Base-by-base conservation (phyloP, 2,888 invertebrate species). In the Selenia dentaria region DNA sequence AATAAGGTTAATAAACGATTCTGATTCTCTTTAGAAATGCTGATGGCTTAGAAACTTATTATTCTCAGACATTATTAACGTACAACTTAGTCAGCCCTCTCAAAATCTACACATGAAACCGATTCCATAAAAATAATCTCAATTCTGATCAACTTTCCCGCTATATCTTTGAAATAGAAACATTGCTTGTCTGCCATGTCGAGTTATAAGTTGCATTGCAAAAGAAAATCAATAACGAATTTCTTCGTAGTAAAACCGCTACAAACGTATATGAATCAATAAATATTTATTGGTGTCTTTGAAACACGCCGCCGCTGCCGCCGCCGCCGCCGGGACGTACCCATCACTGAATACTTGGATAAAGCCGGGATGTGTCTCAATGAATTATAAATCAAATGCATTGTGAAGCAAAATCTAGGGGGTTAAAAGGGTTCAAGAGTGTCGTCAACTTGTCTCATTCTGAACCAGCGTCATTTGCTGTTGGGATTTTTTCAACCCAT, bases 241-340 rank as follows among this genome's bases (percentile, higher is more conserved):
- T 20, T 24, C 18, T 20, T 20, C n/a, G 37, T 13, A 29, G 6
- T 31, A 27, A 20, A 27, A 40, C 43, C 48, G 51, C 52, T 53
- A 60, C 50, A 56, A 64, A 67, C 61, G 62, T 54, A 55, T 56
- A 59, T 59, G 56, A 53, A 22, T 56, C 62, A 67, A 74, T 74
- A 73, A 73, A 74, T 74, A 74, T 74, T 68, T 73, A 73, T 73
- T 55, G 60, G 33, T 35, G 31, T 51, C 59, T 64, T 67, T 65
- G 61, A 43, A 31, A 2, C 18, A 18, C 6, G 18, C 18, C n/a
- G n/a, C n/a, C n/a, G n/a, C n/a, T n/a, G n/a, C n/a, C 18, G 18
- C 18, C 18, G 6, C 18, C 18, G 18, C 18, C 24, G 27, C 24
- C 27, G 31, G 12, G 24, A 32, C 32, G 33, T 38, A 40, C 16